Conservation (phyloP, 2,113 vertebrate genomes). For the Capricornis sumatraensis region DNA sequence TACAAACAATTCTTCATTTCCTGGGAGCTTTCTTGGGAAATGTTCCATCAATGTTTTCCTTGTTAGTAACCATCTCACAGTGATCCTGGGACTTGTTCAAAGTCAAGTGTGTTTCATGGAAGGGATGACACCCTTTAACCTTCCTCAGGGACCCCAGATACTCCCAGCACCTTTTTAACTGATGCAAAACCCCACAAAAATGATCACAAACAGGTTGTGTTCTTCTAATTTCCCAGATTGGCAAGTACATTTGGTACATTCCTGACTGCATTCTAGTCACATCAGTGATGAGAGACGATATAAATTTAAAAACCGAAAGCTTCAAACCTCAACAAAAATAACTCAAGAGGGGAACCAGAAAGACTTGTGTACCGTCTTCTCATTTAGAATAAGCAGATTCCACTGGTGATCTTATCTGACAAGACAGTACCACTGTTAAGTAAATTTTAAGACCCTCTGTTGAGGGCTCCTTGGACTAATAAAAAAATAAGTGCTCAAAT, state of each 20-base stretch:
- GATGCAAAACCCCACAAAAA: fast-evolving
- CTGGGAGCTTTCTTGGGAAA: neutral
- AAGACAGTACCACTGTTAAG: neutral
- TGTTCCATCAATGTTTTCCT: neutral
- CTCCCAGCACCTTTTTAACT: neutral
- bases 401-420: neutral
- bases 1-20: neutral
- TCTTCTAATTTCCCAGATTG: neutral
- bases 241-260: fast-evolving
- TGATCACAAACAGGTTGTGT: fast-evolving
- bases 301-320: constrained; percentile 54
- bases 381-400: neutral
- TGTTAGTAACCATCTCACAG: neutral
- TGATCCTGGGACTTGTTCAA: fast-evolving
- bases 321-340: constrained; percentile 46
- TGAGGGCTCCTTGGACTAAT: constrained; percentile 58
- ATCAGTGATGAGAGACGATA: constrained; percentile 9
- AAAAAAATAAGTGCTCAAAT: constrained; percentile 55
- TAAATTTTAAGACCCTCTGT: constrained; percentile 29
- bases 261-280: constrained; percentile 26
- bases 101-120: neutral
- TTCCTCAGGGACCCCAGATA: neutral
- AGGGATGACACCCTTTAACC: neutral
- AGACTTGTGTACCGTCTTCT: neutral
- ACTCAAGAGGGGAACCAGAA: neutral